phyloP scores from a whole-genome alignment of 2,113 vertebrate genomes.

The Pelobates fuscus region DNA sequence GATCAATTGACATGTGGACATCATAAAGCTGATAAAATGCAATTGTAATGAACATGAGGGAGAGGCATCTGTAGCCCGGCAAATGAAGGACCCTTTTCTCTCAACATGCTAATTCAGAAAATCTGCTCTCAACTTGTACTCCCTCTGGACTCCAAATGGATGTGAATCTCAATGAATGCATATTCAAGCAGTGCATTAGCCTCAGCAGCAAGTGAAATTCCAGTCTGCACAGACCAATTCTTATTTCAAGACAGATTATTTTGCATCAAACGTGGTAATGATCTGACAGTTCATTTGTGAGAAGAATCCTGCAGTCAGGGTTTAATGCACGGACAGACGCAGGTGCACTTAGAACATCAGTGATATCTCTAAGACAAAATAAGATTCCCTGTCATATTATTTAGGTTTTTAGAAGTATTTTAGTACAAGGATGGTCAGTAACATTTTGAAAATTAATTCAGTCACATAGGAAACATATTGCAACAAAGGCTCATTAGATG shows the following conservation, averaged over 20 bases:
- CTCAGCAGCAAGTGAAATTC: slow-evolving; percentile 76
- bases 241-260: slow-evolving; percentile 99
- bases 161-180: slow-evolving; percentile 91
- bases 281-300: slow-evolving; percentile 99
- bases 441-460: slow-evolving; percentile 83
- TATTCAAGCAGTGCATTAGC: slow-evolving; percentile 94
- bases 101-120: slow-evolving; percentile 98
- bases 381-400: slow-evolving; percentile 86
- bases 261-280: slow-evolving; percentile 98
- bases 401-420: slow-evolving; percentile 72
- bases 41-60: slow-evolving; percentile 99
- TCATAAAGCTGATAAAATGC: slow-evolving; percentile 99
- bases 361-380: slow-evolving; percentile 77
- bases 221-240: slow-evolving; percentile 89
- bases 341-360: slow-evolving; percentile 82
- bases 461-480: slow-evolving; percentile 80
- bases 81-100: slow-evolving; percentile 94
- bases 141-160: slow-evolving; percentile 90
- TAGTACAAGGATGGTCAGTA: slow-evolving; percentile 74
- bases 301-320: slow-evolving; percentile 87
- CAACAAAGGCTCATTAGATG: slow-evolving; percentile 76
- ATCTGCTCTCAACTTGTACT: slow-evolving; percentile 96
- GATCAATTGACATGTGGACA: slow-evolving; percentile 99
- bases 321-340: slow-evolving; percentile 87
- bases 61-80: slow-evolving; percentile 94